Conservation (phyloP, 1,140 invertebrate genomes). For the silkworm (Bombyx mori) region ASM3026992v2 NC_085107.1:10294501-10295000, state of each 20-base stretch:
- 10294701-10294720: background rate
- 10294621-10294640: conserved; percentile 51
- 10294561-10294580: conserved; percentile 42
- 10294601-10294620: conserved; percentile 53
- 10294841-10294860: conserved; percentile 86
- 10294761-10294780: conserved; percentile 54
- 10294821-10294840: conserved; percentile 83
- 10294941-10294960: conserved; percentile 5
- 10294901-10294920: background rate
- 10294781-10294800: conserved; percentile 76
- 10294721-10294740: background rate
- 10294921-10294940: background rate
- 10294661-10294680: conserved; percentile 49
- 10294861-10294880: conserved; percentile 85
- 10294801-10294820: conserved; percentile 80
- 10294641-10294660: conserved; percentile 40
- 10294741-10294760: conserved; percentile 26
- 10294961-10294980: conserved; percentile 53
- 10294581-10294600: conserved; percentile 30
- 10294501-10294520: background rate
- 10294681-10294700: conserved; percentile 10
- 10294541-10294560: conserved; percentile 55
- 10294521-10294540: conserved; percentile 37
- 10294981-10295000: conserved; percentile 44
- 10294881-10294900: conserved; percentile 79